Conservation (phyloP, 2,888 invertebrate species). For the Copidosoma aretas region DNA sequence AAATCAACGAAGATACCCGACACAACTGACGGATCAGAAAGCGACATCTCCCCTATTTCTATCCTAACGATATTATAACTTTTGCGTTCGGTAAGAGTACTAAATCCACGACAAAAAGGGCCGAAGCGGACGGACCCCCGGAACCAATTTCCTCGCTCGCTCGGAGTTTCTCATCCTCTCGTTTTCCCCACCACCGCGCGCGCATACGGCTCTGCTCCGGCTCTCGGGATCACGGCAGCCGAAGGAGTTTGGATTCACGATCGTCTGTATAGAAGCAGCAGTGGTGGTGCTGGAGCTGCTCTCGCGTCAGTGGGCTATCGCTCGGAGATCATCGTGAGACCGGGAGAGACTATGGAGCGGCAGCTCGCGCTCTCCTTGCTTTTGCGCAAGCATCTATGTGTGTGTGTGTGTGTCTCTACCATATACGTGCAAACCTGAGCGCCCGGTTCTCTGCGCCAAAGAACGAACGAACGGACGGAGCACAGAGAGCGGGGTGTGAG, state of each 20-base stretch:
- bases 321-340: conserved; percentile 49
- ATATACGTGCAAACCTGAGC: no score
- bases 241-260: conserved; percentile 27
- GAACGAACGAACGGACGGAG: neutral
- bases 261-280: no score
- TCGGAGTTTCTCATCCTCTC: no score
- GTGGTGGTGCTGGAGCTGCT: conserved; percentile 4
- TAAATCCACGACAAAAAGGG: no score
- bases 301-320: conserved; percentile 51
- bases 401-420: no score
- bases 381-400: conserved; percentile 18
- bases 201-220: conserved; percentile 7
- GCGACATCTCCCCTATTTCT: no score
- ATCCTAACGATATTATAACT: no score
- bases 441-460: conserved; percentile 8
- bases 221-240: neutral
- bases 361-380: conserved; percentile 16
- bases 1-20: no score
- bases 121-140: no score
- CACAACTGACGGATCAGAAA: no score
- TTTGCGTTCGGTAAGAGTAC: no score
- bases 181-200: neutral
- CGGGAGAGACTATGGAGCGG: conserved; percentile 9
- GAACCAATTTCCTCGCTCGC: neutral
- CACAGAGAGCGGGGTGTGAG: neutral